A percentile compares a stretch with the other conserved stretches of the same genome.
Conservation (phyloP, 2,113 vertebrate genomes). For the Choloepus hoffmanni region DNA sequence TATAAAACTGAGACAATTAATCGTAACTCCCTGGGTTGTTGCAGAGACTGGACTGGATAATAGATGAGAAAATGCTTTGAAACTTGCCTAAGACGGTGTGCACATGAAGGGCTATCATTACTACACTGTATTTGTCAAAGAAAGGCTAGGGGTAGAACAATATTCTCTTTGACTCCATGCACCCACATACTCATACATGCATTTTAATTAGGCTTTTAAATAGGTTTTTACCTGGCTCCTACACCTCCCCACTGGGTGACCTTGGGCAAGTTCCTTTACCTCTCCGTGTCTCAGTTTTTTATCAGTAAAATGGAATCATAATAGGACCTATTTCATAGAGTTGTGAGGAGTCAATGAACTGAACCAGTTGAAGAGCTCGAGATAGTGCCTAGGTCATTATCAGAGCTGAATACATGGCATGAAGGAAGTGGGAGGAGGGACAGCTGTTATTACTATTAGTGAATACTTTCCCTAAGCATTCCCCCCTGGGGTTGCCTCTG, state of each 20-base stretch:
- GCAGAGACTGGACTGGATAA: background rate
- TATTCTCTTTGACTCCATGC: background rate
- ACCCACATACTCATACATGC: too few relatives aligned
- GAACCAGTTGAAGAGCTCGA: background rate
- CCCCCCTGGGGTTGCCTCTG: background rate
- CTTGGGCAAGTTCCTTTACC: background rate
- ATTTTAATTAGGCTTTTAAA: background rate
- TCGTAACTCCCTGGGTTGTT: background rate
- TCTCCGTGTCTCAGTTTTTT: background rate
- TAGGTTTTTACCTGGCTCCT: background rate
- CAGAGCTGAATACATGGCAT: accelerated
- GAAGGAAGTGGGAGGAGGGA: background rate
- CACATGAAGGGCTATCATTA: background rate
- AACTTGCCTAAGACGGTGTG: background rate
- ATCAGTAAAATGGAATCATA: background rate
- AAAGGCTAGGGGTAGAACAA: background rate
- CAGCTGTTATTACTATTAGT: accelerated
- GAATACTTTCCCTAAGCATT: background rate
- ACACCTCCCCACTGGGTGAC: background rate
- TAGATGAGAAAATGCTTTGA: background rate
- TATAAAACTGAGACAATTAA: background rate
- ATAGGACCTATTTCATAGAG: background rate
- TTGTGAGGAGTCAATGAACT: background rate
- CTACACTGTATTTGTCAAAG: background rate
- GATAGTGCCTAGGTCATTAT: background rate